Percentiles rank a stretch among this genome's conserved stretches.
Evolutionary conservation across 2,797 vertebrate species (phyloP).

Genomic region (Eutrigla gurnardus): DNA sequence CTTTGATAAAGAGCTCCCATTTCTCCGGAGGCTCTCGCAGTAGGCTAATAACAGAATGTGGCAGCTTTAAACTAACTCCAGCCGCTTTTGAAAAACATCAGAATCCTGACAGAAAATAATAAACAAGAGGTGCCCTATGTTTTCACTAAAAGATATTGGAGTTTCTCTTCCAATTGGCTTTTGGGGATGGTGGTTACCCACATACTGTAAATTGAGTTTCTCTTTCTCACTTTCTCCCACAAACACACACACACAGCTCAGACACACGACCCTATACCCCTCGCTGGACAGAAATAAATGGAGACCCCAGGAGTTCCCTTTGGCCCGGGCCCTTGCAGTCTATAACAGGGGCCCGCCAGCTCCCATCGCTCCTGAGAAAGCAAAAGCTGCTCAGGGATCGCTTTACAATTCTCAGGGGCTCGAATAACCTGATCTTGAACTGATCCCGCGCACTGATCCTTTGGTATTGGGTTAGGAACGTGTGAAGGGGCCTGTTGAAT

Average conservation of each 20-base stretch:
- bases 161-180: constrained; percentile 68
- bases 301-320: constrained; percentile 72
- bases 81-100: constrained; percentile 68
- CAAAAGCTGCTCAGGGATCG: constrained; percentile 79
- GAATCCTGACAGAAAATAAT: constrained; percentile 77
- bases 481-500: constrained; percentile 83
- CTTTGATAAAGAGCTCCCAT: constrained; percentile 71
- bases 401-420: constrained; percentile 86
- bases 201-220: constrained; percentile 72
- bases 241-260: constrained; percentile 54
- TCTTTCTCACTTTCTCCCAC: constrained; percentile 61
- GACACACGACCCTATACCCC: constrained; percentile 32
- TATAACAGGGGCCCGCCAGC: constrained; percentile 68
- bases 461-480: constrained; percentile 81
- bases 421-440: constrained; percentile 84
- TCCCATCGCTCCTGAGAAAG: constrained; percentile 81
- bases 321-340: constrained; percentile 66
- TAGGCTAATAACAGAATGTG: constrained; percentile 69
- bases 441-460: constrained; percentile 78
- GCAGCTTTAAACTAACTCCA: constrained; percentile 69
- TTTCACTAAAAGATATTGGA: constrained; percentile 66
- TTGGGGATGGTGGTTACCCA: constrained; percentile 64
- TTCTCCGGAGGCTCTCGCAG: constrained; percentile 65
- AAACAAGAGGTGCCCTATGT: constrained; percentile 64
- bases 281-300: constrained; percentile 69